A percentile compares a stretch with the other conserved stretches of the same genome.
These are phyloP conservation scores for Philhelius pedissequus DNA, from an alignment of 2,888 invertebrate species.

Conservation along the genomic window DNA sequence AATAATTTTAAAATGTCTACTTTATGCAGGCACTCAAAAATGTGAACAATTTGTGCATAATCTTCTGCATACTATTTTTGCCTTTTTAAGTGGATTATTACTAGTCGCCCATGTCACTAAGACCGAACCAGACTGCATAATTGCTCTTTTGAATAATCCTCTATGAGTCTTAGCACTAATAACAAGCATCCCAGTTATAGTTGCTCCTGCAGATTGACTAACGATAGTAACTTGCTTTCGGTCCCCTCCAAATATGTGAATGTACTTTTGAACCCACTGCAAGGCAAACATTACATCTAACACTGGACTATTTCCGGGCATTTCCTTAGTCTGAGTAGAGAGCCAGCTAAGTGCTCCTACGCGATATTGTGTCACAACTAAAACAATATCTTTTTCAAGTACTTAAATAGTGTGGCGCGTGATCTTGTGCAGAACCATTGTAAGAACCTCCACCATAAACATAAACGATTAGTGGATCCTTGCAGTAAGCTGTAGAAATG, in stretches of 20 bases:
- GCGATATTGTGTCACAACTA: constrained; percentile 80
- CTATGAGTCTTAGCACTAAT: constrained; percentile 77
- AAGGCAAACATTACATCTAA: constrained; percentile 80
- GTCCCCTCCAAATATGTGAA: constrained; percentile 80
- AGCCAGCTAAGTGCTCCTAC: constrained; percentile 80
- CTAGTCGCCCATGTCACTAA: constrained; percentile 80
- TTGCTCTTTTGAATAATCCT: constrained; percentile 79
- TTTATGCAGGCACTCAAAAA: constrained; percentile 74
- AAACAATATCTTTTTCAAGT: constrained; percentile 79
- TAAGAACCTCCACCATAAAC: constrained; percentile 79
- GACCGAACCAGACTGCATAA: constrained; percentile 81
- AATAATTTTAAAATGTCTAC: constrained; percentile 72
- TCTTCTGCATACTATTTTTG: constrained; percentile 72
- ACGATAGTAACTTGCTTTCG: constrained; percentile 79
- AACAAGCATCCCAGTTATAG: constrained; percentile 78
- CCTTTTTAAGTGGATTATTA: constrained; percentile 74
- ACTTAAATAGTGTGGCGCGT: constrained; percentile 78
- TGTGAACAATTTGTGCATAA: constrained; percentile 71
- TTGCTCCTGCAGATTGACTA: constrained; percentile 81
- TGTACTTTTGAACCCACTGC: constrained; percentile 80
- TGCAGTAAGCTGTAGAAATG: constrained; percentile 71
- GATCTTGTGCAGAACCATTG: constrained; percentile 76
- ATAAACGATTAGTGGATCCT: constrained; percentile 79
- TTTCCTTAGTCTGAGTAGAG: constrained; percentile 78
- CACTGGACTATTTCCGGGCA: constrained; percentile 81